Base-by-base conservation (phyloP, 2,797 vertebrate species). In the Myiotriccus ornatus region DNA sequence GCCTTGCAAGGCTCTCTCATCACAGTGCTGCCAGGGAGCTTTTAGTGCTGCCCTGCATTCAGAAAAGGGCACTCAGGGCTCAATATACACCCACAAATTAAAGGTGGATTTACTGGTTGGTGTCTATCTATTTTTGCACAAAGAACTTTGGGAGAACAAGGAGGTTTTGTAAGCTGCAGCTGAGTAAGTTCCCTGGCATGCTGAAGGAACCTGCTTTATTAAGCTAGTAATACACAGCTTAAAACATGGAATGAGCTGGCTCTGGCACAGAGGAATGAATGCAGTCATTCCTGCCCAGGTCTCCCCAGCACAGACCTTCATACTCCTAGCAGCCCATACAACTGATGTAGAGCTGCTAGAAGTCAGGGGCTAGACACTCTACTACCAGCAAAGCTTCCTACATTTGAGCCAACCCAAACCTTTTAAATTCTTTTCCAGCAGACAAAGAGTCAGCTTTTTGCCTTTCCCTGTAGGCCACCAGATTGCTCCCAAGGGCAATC, bases 71-170 rank as follows among this genome's bases (percentile, higher is more conserved):
- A 76, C 50, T 64, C 67, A 28, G 19, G 27, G 62, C 75, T 93
- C 85, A 89, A 76, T 39, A 87, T 82, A 82, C 92, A 37, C 82
- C 70, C 11, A 12, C 78, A 91, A 96, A 96, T 96, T 95, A 89
- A 94, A 93, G 75, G 82, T 84, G 94, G 95, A 95, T 96, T 96
- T 96, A 94, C 92, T 93, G 85, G 63, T 75, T 79, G 55, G 28
- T 81, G 65, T 84, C 62, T 39, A 32, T 90, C 93, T 96, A 96
- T 90, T 96, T 94, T 94, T 93, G 88, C 86, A 90, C 83, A 91
- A 91, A 95, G 94, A 93, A 93, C 86, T 96, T 85, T 0, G 39
- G 64, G 67, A 91, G 83, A 96, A 94, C 68, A 80, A 90, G 95
- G 71, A 94, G 82, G 86, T 94, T 96, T 91, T 82, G 79, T 71